A percentile compares a stretch with the other conserved stretches of the same genome.
These are phyloP conservation scores for Papilio aristodemus DNA, from an alignment of 1,140 invertebrate genomes.

Conservation along the genomic window DNA sequence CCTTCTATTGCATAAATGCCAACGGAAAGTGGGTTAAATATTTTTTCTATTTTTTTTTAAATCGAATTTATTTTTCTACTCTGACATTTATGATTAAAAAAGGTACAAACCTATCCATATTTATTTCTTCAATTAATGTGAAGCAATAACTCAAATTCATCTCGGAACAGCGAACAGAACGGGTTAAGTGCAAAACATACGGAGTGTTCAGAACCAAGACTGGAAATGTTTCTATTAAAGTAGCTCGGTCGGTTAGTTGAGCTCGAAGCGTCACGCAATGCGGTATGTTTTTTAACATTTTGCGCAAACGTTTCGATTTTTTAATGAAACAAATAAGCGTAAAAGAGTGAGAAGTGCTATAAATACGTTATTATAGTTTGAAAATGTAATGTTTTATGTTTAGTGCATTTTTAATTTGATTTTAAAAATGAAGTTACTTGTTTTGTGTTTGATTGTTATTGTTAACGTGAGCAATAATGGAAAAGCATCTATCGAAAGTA, in stretches of 20 bases:
- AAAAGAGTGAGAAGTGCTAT: background rate
- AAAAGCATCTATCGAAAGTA: slow-evolving; percentile 68
- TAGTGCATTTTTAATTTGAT: background rate
- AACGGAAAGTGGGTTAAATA: background rate
- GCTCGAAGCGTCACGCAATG: slow-evolving; percentile 28
- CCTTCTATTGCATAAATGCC: background rate
- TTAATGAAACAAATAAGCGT: slow-evolving; percentile 21
- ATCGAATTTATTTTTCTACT: background rate
- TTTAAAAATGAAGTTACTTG: slow-evolving; percentile 63
- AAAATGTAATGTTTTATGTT: background rate
- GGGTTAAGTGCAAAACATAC: background rate
- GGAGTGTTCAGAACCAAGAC: background rate
- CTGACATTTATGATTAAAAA: too few species aligned
- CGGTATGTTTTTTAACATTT: slow-evolving; percentile 29
- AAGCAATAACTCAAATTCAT: background rate
- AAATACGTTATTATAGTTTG: background rate
- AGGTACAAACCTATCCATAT: too few species aligned
- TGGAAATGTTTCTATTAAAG: background rate
- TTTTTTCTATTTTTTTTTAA: background rate
- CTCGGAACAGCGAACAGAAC: background rate
- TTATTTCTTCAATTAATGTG: background rate
- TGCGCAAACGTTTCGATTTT: slow-evolving; percentile 15
- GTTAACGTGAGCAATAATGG: slow-evolving; percentile 65
- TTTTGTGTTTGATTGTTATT: slow-evolving; percentile 60
- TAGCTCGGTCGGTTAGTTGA: slow-evolving; percentile 33